A percentile compares a stretch with the other conserved stretches of the same genome.
These are phyloP conservation scores for Metridium senile DNA, from an alignment of 92 coral and sea anemone genomes.

Conservation along the genomic window DNA sequence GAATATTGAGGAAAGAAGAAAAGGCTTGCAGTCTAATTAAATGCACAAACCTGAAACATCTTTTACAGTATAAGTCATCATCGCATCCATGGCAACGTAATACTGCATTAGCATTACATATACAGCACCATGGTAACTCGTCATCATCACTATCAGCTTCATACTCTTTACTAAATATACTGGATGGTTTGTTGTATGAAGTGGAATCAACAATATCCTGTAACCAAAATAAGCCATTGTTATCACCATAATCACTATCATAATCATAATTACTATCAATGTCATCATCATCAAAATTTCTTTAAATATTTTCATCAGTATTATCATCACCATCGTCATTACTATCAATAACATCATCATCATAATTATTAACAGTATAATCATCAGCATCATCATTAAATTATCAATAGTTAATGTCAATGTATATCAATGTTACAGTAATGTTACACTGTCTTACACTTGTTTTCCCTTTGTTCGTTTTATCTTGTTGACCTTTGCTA, in stretches of 20 bases:
- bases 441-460: conserved; percentile 34
- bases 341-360: too few species aligned
- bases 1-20: too few species aligned
- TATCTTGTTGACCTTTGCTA: neutral
- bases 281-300: too few species aligned
- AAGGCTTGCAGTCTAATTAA: too few species aligned
- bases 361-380: too few species aligned
- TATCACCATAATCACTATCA: too few species aligned
- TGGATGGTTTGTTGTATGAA: conserved; percentile 37
- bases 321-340: too few species aligned
- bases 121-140: conserved; percentile 99
- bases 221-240: neutral
- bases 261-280: too few species aligned
- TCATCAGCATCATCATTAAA: too few species aligned
- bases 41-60: conserved; percentile 80
- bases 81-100: conserved; percentile 97
- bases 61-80: conserved; percentile 91
- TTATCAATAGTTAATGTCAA: too few species aligned
- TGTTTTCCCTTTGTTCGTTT: conserved; percentile 37
- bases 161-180: conserved; percentile 73
- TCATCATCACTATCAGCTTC: conserved; percentile 86
- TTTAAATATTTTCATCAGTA: too few species aligned
- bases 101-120: conserved; percentile 94
- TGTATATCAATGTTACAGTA: too few species aligned
- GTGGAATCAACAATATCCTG: conserved; percentile 19